Evolutionary conservation across 2,113 vertebrate genomes (phyloP).

Genomic region (Psammodynastes pulverulentus): DNA sequence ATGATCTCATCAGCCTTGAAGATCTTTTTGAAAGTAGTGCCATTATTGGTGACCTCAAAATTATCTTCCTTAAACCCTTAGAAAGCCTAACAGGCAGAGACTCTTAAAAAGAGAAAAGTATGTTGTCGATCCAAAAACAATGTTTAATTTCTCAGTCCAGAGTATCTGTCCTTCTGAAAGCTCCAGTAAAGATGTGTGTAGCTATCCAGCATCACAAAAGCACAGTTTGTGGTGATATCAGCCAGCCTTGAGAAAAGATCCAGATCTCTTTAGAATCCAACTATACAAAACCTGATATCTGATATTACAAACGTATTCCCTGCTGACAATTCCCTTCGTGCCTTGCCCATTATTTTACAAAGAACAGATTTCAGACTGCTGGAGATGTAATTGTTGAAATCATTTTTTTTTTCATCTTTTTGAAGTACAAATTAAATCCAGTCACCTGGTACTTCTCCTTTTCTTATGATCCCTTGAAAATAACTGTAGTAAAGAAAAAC

Average conservation of each 20-base stretch:
- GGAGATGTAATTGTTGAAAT: background rate
- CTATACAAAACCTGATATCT: background rate
- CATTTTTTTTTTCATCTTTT: background rate
- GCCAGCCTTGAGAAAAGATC: background rate
- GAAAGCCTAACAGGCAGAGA: background rate
- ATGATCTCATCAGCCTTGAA: background rate
- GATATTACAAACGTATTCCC: background rate
- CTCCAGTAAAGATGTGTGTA: background rate
- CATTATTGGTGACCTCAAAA: background rate
- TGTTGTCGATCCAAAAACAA: background rate
- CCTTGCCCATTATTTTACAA: background rate
- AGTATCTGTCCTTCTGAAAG: background rate
- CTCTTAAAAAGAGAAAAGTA: background rate
- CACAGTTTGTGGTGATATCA: background rate
- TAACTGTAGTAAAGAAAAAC: background rate
- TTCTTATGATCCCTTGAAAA: background rate
- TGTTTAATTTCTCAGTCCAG: background rate
- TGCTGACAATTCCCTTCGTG: background rate
- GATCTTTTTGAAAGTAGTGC: background rate
- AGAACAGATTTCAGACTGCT: background rate
- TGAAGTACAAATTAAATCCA: slow-evolving; percentile 3
- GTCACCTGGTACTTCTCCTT: slow-evolving; percentile 1
- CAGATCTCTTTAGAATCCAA: background rate
- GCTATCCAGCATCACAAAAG: background rate
- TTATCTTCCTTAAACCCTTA: background rate